Evolutionary conservation across 2,888 invertebrate genomes (phyloP).

Genomic region (Cosmia trapezina): DNA sequence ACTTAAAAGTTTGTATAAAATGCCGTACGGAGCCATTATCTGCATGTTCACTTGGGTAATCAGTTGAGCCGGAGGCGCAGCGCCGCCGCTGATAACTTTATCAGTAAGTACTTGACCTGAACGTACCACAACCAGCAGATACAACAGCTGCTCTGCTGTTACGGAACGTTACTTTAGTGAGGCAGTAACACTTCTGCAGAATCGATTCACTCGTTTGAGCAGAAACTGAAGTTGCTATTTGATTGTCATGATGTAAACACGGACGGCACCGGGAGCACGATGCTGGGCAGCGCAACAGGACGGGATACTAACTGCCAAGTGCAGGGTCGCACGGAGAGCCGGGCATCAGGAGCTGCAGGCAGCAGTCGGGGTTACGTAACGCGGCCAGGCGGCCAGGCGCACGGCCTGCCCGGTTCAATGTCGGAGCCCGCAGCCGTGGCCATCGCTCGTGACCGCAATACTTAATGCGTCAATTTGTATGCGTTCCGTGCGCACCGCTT

Average conservation of each 20-base stretch:
- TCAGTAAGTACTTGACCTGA: too few species aligned
- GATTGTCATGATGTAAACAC: not conserved
- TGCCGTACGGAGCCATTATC: too few species aligned
- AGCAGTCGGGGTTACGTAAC: conserved; percentile 48
- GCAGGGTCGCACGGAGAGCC: conserved; percentile 66
- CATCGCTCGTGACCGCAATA: conserved; percentile 68
- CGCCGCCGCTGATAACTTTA: too few species aligned
- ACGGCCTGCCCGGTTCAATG: conserved; percentile 10
- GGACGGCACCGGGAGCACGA: not conserved
- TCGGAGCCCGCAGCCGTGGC: conserved; percentile 33
- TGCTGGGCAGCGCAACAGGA: too few species aligned
- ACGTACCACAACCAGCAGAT: too few species aligned
- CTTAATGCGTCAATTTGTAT: conserved; percentile 60
- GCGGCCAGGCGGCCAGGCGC: conserved; percentile 2
- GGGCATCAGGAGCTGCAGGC: conserved; percentile 73
- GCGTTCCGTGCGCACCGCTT: conserved; percentile 50
- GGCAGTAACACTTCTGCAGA: not conserved
- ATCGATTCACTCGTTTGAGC: not conserved
- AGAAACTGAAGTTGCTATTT: not conserved
- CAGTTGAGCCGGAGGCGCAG: too few species aligned
- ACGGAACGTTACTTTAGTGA: too few species aligned
- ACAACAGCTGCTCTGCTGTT: too few species aligned
- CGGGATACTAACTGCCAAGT: too few species aligned
- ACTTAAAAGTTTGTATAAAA: too few species aligned
- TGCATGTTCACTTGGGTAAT: too few species aligned